These are phyloP conservation scores for Yasuhikotakia modesta DNA, from an alignment of 2,797 vertebrate genomes.

Conservation along the genomic window DNA sequence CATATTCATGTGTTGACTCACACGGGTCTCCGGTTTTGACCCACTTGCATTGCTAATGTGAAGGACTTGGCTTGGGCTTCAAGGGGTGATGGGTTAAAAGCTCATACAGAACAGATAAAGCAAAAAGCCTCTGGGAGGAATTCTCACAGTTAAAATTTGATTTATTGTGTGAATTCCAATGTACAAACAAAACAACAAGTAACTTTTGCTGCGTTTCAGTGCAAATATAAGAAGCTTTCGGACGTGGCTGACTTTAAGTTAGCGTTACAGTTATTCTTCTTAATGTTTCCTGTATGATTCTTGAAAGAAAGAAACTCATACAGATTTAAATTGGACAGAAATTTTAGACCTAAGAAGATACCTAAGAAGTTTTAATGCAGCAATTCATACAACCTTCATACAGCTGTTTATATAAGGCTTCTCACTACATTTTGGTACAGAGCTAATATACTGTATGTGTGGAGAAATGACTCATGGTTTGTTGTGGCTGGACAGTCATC, in stretches of 20 bases:
- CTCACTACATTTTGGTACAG: not conserved
- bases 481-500: not conserved
- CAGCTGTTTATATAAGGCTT: too few relatives aligned
- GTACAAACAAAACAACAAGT: too few relatives aligned
- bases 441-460: not conserved
- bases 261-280: too few relatives aligned
- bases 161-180: slow-evolving; percentile 2
- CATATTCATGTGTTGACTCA: slow-evolving; percentile 53
- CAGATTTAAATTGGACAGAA: too few relatives aligned
- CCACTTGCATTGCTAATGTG: slow-evolving; percentile 45
- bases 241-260: too few relatives aligned
- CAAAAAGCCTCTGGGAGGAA: not conserved
- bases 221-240: too few relatives aligned
- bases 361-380: too few relatives aligned
- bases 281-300: too few relatives aligned
- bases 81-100: slow-evolving; percentile 32
- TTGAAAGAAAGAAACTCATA: too few relatives aligned
- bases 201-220: too few relatives aligned
- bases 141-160: not conserved
- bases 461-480: not conserved
- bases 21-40: slow-evolving; percentile 40
- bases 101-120: slow-evolving; percentile 26
- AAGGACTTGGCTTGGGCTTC: slow-evolving; percentile 36
- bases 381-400: too few relatives aligned
- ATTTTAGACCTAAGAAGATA: too few relatives aligned